Conservation (phyloP, 2,888 invertebrate genomes). For the Sylvicola fuscatus region DNA sequence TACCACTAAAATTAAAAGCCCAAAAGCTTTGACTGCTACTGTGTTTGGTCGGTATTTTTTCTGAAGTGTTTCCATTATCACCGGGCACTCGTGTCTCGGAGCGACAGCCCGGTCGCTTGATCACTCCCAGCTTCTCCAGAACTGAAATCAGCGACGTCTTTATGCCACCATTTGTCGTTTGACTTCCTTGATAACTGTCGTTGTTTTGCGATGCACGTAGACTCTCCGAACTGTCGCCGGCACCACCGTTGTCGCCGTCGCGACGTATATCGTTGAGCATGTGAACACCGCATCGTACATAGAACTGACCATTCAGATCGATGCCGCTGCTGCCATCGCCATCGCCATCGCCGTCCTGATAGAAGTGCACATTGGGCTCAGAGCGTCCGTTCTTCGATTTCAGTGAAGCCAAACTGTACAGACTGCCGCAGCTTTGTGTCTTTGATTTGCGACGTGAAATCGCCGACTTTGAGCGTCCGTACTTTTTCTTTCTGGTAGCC, state of each 20-base stretch:
- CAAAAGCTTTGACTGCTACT: slow-evolving; percentile 2
- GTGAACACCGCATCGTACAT: slow-evolving; percentile 1
- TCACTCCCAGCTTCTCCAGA: slow-evolving; percentile 15
- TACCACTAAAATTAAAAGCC: slow-evolving; percentile 4
- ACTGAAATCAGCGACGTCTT: slow-evolving; percentile 14
- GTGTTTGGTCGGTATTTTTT: slow-evolving; percentile 1
- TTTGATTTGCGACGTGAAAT: slow-evolving; percentile 4
- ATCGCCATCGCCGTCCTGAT: slow-evolving; percentile 5
- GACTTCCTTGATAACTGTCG: slow-evolving; percentile 4
- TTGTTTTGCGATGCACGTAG: slow-evolving; percentile 1
- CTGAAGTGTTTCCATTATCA: slow-evolving; percentile 1
- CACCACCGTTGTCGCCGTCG: neutral
- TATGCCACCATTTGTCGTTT: slow-evolving; percentile 9
- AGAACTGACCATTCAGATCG: too few species aligned
- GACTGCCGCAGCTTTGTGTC: slow-evolving; percentile 7
- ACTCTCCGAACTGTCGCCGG: neutral
- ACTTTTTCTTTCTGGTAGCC: neutral
- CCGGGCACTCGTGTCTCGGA: slow-evolving; percentile 1
- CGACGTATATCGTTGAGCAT: neutral
- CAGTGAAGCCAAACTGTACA: slow-evolving; percentile 6
- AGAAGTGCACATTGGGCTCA: slow-evolving; percentile 11
- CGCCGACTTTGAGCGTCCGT: neutral
- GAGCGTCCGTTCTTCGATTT: slow-evolving; percentile 6
- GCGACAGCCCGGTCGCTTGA: slow-evolving; percentile 10
- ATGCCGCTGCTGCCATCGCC: neutral